These are phyloP conservation scores for Psix sp. DNA, from an alignment of 1,140 invertebrate species.

Conservation along the genomic window DNA sequence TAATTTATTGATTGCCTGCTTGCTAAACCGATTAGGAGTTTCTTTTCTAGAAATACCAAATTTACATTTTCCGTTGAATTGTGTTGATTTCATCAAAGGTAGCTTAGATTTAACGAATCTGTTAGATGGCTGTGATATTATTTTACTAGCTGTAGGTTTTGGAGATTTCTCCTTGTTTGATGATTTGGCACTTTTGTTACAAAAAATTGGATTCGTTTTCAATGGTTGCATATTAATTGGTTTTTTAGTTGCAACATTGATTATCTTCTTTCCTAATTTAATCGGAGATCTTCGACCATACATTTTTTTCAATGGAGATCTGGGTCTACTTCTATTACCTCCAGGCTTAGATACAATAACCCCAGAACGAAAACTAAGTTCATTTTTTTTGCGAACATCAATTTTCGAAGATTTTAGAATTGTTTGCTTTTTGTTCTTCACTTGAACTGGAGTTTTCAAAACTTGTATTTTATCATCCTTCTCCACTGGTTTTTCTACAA, in stretches of 20 bases:
- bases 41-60: conserved; percentile 25
- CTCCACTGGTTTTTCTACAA: too few species aligned
- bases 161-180: conserved; percentile 15
- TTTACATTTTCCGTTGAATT: conserved; percentile 29
- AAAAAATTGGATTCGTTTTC: not conserved
- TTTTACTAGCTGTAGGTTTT: conserved; percentile 7
- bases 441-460: too few species aligned
- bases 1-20: conserved; percentile 13
- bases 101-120: conserved; percentile 26
- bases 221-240: not conserved
- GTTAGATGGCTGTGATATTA: not conserved
- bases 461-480: too few species aligned
- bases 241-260: conserved; percentile 34
- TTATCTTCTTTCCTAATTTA: conserved; percentile 64
- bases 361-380: conserved; percentile 16
- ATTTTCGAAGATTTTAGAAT: not conserved
- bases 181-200: conserved; percentile 13
- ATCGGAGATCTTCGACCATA: conserved; percentile 67
- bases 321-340: conserved; percentile 62
- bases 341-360: conserved; percentile 23
- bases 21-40: conserved; percentile 11
- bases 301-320: conserved; percentile 69
- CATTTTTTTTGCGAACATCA: conserved; percentile 7
- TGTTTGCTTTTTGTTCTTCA: too few species aligned
- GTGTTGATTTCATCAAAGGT: conserved; percentile 24